Evolutionary conservation across 1,140 invertebrate genomes (phyloP).

Genomic region (Potamilus streckersoni): DNA sequence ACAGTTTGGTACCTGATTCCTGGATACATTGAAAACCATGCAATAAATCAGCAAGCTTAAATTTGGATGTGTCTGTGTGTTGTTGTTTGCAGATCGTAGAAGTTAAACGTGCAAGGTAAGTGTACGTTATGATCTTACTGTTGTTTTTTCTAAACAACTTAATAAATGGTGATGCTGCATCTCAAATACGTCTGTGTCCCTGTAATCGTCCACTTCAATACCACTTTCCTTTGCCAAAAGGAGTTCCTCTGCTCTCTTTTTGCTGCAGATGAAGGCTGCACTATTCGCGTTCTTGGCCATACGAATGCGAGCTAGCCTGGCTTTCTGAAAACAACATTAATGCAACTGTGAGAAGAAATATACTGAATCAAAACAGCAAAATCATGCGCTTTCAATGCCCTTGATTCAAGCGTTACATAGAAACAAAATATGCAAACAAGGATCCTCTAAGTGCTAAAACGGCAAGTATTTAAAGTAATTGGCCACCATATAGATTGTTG

Average conservation of each 20-base stretch:
- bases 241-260: conserved; percentile 97
- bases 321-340: conserved; percentile 84
- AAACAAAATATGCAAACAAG: not conserved
- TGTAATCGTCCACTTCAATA: conserved; percentile 83
- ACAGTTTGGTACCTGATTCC: not conserved
- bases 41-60: not conserved
- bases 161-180: conserved; percentile 99
- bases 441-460: not conserved
- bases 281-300: conserved; percentile 99
- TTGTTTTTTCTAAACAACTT: conserved; percentile 97
- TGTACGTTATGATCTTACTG: conserved; percentile 75
- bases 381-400: not conserved
- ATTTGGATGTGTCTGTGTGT: not conserved
- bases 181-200: conserved; percentile 98
- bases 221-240: conserved; percentile 67
- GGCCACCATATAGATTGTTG: too few relatives aligned
- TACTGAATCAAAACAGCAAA: not conserved
- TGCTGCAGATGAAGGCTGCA: conserved; percentile 98
- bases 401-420: not conserved
- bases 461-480: too few relatives aligned
- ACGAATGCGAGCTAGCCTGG: conserved; percentile 93
- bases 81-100: not conserved
- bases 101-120: not conserved
- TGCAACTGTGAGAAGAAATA: not conserved
- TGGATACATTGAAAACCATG: not conserved